Conservation (phyloP, 2,888 invertebrate species). For the Phengaris arion region DNA sequence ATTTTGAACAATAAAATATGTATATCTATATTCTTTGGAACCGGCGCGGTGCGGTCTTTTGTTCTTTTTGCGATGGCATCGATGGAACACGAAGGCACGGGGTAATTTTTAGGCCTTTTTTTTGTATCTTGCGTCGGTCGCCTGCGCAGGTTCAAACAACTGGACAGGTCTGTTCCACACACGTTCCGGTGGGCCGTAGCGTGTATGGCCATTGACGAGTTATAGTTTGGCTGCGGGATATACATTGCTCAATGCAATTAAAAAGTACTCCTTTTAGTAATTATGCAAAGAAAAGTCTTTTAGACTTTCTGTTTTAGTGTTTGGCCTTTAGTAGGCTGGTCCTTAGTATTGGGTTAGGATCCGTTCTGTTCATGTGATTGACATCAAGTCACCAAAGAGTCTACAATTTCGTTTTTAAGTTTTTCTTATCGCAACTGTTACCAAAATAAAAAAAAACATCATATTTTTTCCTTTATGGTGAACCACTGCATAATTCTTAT, state of each 20-base stretch:
- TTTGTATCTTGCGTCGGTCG: too few species aligned
- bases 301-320: not conserved
- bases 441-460: not conserved
- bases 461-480: not conserved
- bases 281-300: not conserved
- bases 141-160: too few species aligned
- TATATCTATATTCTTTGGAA: too few species aligned
- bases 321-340: conserved; percentile 4
- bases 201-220: not conserved
- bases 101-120: too few species aligned
- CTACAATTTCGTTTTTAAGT: not conserved
- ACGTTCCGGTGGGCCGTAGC: too few species aligned
- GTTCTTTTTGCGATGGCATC: too few species aligned
- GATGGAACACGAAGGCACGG: too few species aligned
- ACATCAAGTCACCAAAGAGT: conserved; percentile 9
- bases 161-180: too few species aligned
- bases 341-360: not conserved
- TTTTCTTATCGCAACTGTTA: not conserved
- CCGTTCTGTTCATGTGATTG: conserved; percentile 3
- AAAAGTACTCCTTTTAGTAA: not conserved
- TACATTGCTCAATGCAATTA: conserved; percentile 1
- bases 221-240: not conserved
- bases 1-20: too few species aligned
- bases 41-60: too few species aligned
- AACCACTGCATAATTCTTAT: not conserved